A percentile compares a stretch with the other conserved stretches of the same genome.
These are phyloP conservation scores for Oncopeltus fasciatus DNA, from an alignment of 1,140 invertebrate species.

Conservation along the genomic window DNA sequence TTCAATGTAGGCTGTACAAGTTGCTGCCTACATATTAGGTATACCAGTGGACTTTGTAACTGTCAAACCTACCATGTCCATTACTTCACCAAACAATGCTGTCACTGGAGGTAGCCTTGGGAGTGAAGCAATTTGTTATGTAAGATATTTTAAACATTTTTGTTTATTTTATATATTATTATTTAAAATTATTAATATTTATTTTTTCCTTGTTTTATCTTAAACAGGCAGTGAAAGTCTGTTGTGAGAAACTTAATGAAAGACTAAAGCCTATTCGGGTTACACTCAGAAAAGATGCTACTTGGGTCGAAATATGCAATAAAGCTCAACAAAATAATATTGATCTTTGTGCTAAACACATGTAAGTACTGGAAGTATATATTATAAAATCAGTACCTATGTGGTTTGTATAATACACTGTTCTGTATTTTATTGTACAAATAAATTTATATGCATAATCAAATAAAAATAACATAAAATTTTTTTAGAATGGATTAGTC, in stretches of 20 bases:
- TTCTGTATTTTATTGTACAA: too few species aligned
- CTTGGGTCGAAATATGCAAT: constrained; percentile 49
- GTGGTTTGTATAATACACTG: too few species aligned
- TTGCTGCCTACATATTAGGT: constrained; percentile 54
- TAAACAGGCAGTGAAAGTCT: constrained; percentile 48
- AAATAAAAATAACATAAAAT: too few species aligned
- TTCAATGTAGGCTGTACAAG: constrained; percentile 50
- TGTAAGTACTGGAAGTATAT: constrained; percentile 11
- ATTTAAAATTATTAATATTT: too few species aligned
- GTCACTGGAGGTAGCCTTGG: constrained; percentile 55
- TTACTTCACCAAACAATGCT: constrained; percentile 45
- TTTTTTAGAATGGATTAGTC: too few species aligned
- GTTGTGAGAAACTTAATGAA: constrained; percentile 46
- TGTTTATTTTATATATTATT: too few species aligned
- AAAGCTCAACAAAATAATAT: constrained; percentile 29
- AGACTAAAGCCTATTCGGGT: constrained; percentile 46
- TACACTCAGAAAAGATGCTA: constrained; percentile 37
- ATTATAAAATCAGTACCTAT: too few species aligned
- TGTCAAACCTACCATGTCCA: constrained; percentile 48
- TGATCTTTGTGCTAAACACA: constrained; percentile 10
- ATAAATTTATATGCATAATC: too few species aligned
- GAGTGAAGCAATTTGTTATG: constrained; percentile 50
- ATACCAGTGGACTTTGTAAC: constrained; percentile 51
- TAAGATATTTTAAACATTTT: constrained; percentile 27
- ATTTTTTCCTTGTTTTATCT: constrained; percentile 21